Evolutionary conservation across 2,888 invertebrate species (phyloP), one percentile per base, ranked within the genome.

Genomic region (Tachystola acroxantha): DNA sequence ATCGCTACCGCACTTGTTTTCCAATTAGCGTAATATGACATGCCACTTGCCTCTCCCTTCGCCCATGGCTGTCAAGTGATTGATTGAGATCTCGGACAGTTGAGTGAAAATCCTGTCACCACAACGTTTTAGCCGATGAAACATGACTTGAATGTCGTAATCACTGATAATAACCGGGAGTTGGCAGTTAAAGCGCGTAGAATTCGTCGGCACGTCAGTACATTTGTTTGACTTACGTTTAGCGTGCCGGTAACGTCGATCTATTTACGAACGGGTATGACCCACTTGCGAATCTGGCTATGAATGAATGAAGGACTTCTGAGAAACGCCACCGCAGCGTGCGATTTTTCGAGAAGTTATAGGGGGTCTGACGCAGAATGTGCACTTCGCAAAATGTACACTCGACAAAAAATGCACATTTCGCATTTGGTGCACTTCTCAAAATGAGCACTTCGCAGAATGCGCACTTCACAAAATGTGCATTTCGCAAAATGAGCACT

Each of bases 261-360:
- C 42, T 45, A 45, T 45, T 45, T 45, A 25, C 16, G 37, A 28
- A 39, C 2, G 30, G 11, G 33, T 36, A 35, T 42, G 40, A 45
- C 42, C 45, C 24, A 45, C 32, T 42, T 45, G 35, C 37, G 26
- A 42, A 35, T 39, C 19, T 25, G 24, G 29, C 25, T 37, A 35
- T 45, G 40, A 43, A 44, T 51, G 49, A 52, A 50, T 43, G 49
- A 43, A 48, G 36, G 40, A 43, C 28, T 48, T 48, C 49, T 40
- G 10, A 38, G 46, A 50, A 50, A 29, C 19, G 25, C n/a, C 29
- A 19, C 9, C 35, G 22, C n/a, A 24, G 34, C 13, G n/a, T 14
- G 25, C 47, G 53, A 56, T 59, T 56, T 53, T 53, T 57, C 53
- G 37, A 36, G 31, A 37, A 36, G 34, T 36, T 39, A 13, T 5